Base-by-base conservation (phyloP, 2,113 vertebrate species). In the Grantiella picta region DNA sequence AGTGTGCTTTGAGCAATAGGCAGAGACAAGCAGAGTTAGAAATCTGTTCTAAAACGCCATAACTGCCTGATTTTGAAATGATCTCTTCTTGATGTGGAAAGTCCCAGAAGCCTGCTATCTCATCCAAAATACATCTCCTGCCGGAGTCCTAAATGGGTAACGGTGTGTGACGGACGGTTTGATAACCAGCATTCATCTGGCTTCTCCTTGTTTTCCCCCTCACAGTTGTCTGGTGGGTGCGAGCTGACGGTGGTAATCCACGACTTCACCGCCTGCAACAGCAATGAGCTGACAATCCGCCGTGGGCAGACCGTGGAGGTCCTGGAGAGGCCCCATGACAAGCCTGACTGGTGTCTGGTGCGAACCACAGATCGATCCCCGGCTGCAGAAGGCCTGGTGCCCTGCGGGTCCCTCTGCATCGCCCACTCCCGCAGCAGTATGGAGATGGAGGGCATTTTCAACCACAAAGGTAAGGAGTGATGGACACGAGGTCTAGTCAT, bases 391-490 rank as follows among this genome's bases (percentile, higher is more conserved):
- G 99, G 99, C 47, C 97, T 99, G 87, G 99, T 99, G 8, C 99
- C 99, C 89, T 99, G 99, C 15, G 98, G 99, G 57, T 99, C 98
- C n/a, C 99, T 99, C 73, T 99, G 99, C 97, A 99, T 99, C 27
- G 99, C 99, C 56, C 99, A 99, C 86, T 99, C 99, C 4, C 98
- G 99, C 73, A 99, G 99, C 20, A 99, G 99, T 86, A 99, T 99
- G 99, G 99, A 99, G 95, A 99, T 99, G 99, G 99, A 99, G 95
- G 99, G 99, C 72, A 99, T 99, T 96, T 99, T 99, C 94, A 99
- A 99, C 97, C 99, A 99, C 98, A 99, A 99, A 99, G 99, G 99
- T 99, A 99, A 96, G 98, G 17, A 36, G 9, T 3, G 19, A 28
- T 18, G 28, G 69, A 33, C 59, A 31, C 1, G 0, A 38, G 52